These are phyloP conservation scores for Cataglyphis rosenhaueri DNA, from an alignment of 2,888 invertebrate species.

Conservation along the genomic window DNA sequence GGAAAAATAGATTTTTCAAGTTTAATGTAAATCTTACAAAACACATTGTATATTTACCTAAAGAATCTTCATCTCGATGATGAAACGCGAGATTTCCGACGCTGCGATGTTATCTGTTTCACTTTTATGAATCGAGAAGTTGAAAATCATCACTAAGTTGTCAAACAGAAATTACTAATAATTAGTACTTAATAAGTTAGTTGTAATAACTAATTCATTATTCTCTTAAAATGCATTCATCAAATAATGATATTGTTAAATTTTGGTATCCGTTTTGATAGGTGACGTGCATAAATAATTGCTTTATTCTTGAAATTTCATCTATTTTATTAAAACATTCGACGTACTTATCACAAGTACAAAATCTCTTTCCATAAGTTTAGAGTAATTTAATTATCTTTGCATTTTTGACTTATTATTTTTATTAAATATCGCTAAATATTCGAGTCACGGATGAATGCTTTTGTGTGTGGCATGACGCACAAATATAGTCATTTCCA, in stretches of 20 bases:
- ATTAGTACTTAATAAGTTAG: conserved; percentile 7
- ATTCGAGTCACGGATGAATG: background rate
- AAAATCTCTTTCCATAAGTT: background rate
- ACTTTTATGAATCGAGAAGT: conserved; percentile 38
- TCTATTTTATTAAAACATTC: background rate
- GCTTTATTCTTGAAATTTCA: background rate
- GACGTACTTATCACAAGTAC: background rate
- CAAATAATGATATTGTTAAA: conserved; percentile 14
- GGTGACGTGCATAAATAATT: background rate
- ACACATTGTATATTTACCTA: background rate
- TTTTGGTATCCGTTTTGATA: background rate
- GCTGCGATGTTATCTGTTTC: conserved; percentile 33
- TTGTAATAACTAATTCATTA: conserved; percentile 9
- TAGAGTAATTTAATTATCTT: background rate
- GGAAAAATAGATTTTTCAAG: background rate
- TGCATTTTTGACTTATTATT: background rate
- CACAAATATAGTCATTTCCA: conserved; percentile 26
- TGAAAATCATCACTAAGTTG: conserved; percentile 27
- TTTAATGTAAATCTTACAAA: conserved; percentile 10
- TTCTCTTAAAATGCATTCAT: conserved; percentile 7
- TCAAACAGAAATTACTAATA: conserved; percentile 19
- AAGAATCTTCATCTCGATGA: conserved; percentile 35
- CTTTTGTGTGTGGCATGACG: background rate
- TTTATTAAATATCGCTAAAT: background rate
- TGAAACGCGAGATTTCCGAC: conserved; percentile 49